These are phyloP conservation scores for Oophaga pumilio DNA, from an alignment of 2,113 vertebrate species.

Conservation along the genomic window DNA sequence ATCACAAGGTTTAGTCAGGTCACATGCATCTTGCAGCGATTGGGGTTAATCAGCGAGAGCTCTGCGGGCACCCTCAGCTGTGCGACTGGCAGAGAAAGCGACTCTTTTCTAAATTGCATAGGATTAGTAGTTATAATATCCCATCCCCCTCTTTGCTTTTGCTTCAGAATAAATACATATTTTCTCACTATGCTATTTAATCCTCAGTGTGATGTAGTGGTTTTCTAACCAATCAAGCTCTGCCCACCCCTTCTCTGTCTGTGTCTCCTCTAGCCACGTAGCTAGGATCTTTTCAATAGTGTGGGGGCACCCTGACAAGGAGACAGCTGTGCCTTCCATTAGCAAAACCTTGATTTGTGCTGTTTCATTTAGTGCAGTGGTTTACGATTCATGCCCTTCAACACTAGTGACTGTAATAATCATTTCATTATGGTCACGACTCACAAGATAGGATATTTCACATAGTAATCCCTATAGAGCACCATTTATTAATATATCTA, in stretches of 20 bases:
- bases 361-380: constrained; percentile 1
- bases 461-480: neutral
- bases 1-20: constrained; percentile 38
- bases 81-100: constrained; percentile 25
- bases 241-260: constrained; percentile 19
- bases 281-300: constrained; percentile 49
- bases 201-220: constrained; percentile 44
- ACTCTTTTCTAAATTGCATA: constrained; percentile 53
- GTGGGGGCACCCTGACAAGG: constrained; percentile 42
- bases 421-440: neutral
- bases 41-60: constrained; percentile 52
- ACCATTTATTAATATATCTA: neutral
- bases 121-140: constrained; percentile 43
- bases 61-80: constrained; percentile 33
- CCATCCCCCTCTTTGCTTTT: constrained; percentile 32
- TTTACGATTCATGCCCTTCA: neutral
- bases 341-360: neutral
- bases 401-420: neutral
- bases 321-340: constrained; percentile 16
- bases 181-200: constrained; percentile 52
- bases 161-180: constrained; percentile 53
- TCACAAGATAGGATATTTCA: neutral
- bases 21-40: constrained; percentile 37
- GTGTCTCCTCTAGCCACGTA: constrained; percentile 34
- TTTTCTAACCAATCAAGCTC: constrained; percentile 49